Evolutionary conservation across 2,113 vertebrate species (phyloP).

Genomic region (Ranitomeya variabilis): DNA sequence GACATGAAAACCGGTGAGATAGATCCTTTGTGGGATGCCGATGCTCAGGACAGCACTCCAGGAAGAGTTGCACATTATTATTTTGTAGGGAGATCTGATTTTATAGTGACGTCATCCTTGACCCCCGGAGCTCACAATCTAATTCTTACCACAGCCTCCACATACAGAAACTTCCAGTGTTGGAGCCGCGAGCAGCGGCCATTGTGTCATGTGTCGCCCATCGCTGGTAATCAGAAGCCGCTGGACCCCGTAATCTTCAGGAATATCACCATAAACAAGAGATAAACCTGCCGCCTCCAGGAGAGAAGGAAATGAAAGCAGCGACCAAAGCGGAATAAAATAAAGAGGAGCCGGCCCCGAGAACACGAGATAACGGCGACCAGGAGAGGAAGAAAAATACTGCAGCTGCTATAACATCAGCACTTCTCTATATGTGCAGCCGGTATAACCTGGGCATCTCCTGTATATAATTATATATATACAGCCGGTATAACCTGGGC

Average conservation of each 20-base stretch:
- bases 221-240: not conserved
- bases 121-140: no score
- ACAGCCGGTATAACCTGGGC: not conserved
- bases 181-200: not conserved
- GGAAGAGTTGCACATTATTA: no score
- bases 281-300: conserved; percentile 24
- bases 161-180: no score
- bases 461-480: no score
- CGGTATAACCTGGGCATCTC: not conserved
- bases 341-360: not conserved
- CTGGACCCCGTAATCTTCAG: conserved; percentile 15
- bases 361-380: not conserved
- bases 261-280: conserved; percentile 29
- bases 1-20: no score
- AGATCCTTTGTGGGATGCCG: no score
- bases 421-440: no score
- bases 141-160: no score
- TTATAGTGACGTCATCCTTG: no score
- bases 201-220: not conserved
- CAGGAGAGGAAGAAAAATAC: not conserved
- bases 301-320: conserved; percentile 32
- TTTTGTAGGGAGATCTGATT: no score
- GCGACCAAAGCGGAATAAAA: not conserved
- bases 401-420: not conserved
- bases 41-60: no score